Percentiles rank a stretch among this genome's conserved stretches.
phyloP scores from a whole-genome alignment of 2,888 invertebrate species.

The Caenorhabditis sp. region DNA sequence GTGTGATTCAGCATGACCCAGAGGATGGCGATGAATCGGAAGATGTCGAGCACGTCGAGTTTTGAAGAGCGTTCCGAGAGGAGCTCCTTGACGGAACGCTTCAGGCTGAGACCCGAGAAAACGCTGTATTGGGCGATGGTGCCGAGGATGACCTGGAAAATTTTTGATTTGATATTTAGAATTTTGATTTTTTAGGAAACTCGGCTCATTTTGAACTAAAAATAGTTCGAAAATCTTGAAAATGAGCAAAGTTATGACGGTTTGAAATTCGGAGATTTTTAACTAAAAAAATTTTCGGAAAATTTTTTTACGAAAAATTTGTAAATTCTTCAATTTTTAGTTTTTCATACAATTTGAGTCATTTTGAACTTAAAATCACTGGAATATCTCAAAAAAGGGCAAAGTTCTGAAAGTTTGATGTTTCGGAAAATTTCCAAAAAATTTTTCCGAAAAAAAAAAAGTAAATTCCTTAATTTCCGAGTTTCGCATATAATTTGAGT shows the following conservation, averaged over 20 bases:
- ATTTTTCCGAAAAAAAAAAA: background rate
- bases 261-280: background rate
- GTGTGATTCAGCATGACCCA: constrained; percentile 82
- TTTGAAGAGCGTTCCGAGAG: constrained; percentile 69
- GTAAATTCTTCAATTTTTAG: no score
- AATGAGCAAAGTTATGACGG: background rate
- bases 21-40: constrained; percentile 81
- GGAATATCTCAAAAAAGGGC: background rate
- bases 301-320: no score
- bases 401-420: background rate
- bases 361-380: background rate
- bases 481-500: background rate
- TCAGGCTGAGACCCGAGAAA: constrained; percentile 61
- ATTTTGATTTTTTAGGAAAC: background rate
- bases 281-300: no score
- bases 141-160: constrained; percentile 65
- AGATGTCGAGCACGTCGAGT: constrained; percentile 73
- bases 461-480: no score
- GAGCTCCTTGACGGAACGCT: constrained; percentile 71
- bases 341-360: background rate
- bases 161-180: background rate
- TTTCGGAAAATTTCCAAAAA: background rate
- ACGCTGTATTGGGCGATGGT: constrained; percentile 51
- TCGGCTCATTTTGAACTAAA: background rate
- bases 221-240: background rate